Evolutionary conservation across 2,888 invertebrate genomes (phyloP).

Genomic region (Ametastegia equiseti): DNA sequence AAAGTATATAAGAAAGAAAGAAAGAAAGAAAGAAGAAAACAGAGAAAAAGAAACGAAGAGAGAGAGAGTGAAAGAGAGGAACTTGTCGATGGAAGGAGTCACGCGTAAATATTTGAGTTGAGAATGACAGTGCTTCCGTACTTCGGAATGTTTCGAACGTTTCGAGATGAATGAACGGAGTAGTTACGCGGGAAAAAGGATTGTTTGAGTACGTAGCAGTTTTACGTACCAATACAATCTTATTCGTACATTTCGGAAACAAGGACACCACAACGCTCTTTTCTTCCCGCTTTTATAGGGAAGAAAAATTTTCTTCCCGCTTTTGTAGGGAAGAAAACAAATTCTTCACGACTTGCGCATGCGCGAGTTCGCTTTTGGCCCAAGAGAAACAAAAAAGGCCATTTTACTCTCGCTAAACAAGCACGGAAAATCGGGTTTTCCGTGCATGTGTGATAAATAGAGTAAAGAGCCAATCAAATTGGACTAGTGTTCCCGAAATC

Average conservation of each 20-base stretch:
- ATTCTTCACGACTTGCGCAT: too few relatives aligned
- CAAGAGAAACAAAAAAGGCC: too few relatives aligned
- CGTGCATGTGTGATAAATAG: too few relatives aligned
- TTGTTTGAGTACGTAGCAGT: neutral
- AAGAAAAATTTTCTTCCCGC: too few relatives aligned
- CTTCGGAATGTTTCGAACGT: constrained; percentile 34
- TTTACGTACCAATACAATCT: neutral
- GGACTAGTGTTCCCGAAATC: too few relatives aligned
- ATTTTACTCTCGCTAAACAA: too few relatives aligned
- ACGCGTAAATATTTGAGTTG: constrained; percentile 16
- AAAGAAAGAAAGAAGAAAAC: neutral
- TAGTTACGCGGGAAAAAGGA: constrained; percentile 17
- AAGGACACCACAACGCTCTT: neutral
- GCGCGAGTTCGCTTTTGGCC: too few relatives aligned
- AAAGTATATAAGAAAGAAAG: constrained; percentile 60
- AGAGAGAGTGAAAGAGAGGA: constrained; percentile 26
- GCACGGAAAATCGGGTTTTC: too few relatives aligned
- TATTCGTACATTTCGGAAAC: neutral
- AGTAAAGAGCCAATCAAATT: too few relatives aligned
- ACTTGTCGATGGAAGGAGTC: constrained; percentile 24
- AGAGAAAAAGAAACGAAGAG: constrained; percentile 40
- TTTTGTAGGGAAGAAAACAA: too few relatives aligned
- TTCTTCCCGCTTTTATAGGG: neutral
- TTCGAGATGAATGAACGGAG: constrained; percentile 30
- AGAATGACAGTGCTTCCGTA: neutral